Evolutionary conservation across 2,113 vertebrate genomes (phyloP).

Genomic region (Corythaixoides concolor): DNA sequence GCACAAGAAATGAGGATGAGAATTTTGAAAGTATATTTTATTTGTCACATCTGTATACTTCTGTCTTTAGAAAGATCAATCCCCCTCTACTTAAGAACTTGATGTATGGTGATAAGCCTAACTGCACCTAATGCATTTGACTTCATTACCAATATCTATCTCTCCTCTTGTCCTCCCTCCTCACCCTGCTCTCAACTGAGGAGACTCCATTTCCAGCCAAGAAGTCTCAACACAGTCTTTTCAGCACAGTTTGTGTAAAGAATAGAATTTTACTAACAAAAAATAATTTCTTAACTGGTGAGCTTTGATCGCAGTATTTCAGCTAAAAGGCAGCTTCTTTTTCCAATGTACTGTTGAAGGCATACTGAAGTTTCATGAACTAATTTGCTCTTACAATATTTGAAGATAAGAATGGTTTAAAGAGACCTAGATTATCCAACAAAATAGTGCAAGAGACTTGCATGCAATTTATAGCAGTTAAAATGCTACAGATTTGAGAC

Average conservation of each 20-base stretch:
- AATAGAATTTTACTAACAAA: background rate
- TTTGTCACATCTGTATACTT: background rate
- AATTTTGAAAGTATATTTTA: background rate
- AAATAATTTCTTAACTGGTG: background rate
- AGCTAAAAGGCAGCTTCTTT: background rate
- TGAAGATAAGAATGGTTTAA: background rate
- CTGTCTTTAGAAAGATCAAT: background rate
- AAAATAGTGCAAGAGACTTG: background rate
- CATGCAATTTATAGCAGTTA: accelerated
- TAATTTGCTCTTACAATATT: background rate
- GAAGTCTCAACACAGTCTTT: background rate
- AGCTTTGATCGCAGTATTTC: background rate
- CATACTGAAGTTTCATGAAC: background rate
- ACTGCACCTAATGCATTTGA: background rate
- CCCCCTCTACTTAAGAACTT: background rate
- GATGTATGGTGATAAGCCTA: background rate
- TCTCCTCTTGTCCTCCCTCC: background rate
- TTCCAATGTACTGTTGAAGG: background rate
- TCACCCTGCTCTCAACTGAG: background rate
- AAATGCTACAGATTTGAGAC: accelerated
- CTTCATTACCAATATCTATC: background rate
- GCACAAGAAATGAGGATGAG: background rate
- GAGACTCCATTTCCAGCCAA: background rate
- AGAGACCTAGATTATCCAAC: background rate
- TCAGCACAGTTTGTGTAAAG: background rate